phyloP scores from a whole-genome alignment of 1,140 invertebrate species.

The Aphis gossypii region DNA sequence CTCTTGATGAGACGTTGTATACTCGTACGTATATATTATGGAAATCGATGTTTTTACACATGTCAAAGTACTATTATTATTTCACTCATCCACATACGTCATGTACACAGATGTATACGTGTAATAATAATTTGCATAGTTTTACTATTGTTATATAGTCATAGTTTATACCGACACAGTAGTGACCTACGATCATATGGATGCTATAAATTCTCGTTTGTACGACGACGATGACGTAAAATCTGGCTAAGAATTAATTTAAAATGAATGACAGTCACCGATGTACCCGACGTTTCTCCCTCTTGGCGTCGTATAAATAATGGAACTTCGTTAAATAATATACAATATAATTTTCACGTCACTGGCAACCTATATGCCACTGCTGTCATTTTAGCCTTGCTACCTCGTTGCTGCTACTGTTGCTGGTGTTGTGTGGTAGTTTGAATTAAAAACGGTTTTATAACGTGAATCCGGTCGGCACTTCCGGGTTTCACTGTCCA shows the following conservation, averaged over 20 bases:
- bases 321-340: conserved; percentile 44
- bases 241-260: conserved; percentile 44
- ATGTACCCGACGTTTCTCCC: conserved; percentile 32
- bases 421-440: background rate
- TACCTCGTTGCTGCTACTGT: background rate
- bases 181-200: background rate
- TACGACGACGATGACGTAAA: background rate
- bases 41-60: background rate
- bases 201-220: background rate
- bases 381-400: background rate
- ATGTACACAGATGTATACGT: background rate
- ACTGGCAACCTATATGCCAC: background rate
- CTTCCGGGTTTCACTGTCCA: background rate
- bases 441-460: conserved; percentile 16
- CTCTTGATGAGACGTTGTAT: background rate
- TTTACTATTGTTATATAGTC: background rate
- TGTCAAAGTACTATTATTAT: background rate
- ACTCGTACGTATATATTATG: background rate
- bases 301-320: conserved; percentile 37
- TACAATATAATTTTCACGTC: conserved; percentile 27
- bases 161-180: background rate
- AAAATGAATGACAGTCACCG: conserved; percentile 44
- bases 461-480: background rate
- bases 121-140: background rate
- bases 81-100: background rate